These are phyloP conservation scores for Cyaniris semiargus DNA, from an alignment of 2,888 invertebrate genomes.

Conservation along the genomic window DNA sequence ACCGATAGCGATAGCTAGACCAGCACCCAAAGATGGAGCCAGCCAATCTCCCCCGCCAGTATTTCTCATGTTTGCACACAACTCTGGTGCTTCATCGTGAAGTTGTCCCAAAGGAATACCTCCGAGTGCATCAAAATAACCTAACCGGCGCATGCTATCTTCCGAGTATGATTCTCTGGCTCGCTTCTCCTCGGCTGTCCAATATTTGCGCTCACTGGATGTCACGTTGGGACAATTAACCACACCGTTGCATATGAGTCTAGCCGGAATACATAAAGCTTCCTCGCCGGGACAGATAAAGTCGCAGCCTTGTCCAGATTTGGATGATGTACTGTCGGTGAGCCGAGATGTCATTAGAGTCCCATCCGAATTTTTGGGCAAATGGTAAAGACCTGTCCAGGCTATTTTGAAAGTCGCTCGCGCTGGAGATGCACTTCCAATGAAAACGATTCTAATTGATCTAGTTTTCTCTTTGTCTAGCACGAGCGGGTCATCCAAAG, in stretches of 20 bases:
- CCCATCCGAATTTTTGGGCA: slow-evolving; percentile 91
- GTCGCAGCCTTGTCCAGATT: slow-evolving; percentile 83
- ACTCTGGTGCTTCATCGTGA: slow-evolving; percentile 88
- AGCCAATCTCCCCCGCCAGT: slow-evolving; percentile 80
- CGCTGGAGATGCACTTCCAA: slow-evolving; percentile 88
- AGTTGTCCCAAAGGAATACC: slow-evolving; percentile 74
- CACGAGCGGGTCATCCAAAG: slow-evolving; percentile 76
- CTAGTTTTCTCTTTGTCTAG: slow-evolving; percentile 82
- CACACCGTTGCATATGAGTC: slow-evolving; percentile 92
- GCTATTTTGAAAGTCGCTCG: slow-evolving; percentile 92
- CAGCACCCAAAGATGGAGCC: slow-evolving; percentile 82
- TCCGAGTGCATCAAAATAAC: slow-evolving; percentile 74
- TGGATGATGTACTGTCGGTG: slow-evolving; percentile 78
- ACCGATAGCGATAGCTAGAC: slow-evolving; percentile 78
- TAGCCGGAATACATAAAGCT: slow-evolving; percentile 90
- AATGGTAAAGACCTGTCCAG: slow-evolving; percentile 93
- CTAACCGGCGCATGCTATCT: slow-evolving; percentile 81
- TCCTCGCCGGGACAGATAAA: slow-evolving; percentile 93
- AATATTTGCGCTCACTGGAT: slow-evolving; percentile 70
- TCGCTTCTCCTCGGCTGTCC: slow-evolving; percentile 72
- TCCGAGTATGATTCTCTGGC: slow-evolving; percentile 80
- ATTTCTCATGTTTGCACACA: slow-evolving; percentile 82
- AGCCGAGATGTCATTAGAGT: slow-evolving; percentile 88
- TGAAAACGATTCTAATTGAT: slow-evolving; percentile 86
- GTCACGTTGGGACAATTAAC: slow-evolving; percentile 91